These are phyloP conservation scores for Aplodontia rufa DNA, from an alignment of 2,113 vertebrate genomes.

Conservation along the genomic window DNA sequence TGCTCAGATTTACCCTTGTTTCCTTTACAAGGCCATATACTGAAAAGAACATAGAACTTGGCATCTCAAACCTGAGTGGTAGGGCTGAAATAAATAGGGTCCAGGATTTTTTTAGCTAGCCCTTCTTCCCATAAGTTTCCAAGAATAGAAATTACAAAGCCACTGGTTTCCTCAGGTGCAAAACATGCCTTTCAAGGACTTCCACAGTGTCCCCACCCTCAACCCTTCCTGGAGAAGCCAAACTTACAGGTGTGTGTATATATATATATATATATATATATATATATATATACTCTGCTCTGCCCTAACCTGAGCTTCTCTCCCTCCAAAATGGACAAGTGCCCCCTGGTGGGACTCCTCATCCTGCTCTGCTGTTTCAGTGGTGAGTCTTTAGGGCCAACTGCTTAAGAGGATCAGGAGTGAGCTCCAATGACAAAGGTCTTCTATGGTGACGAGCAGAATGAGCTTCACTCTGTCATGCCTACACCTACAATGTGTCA, in stretches of 20 bases:
- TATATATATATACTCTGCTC: too few relatives aligned
- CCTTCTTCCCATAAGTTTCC: not conserved
- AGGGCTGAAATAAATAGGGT: not conserved
- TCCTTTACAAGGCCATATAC: not conserved
- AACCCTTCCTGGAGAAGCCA: not conserved
- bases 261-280: too few relatives aligned
- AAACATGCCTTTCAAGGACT: not conserved
- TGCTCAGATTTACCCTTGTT: not conserved
- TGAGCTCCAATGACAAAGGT: not conserved
- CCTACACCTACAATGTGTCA: not conserved
- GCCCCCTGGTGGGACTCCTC: not conserved
- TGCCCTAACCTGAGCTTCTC: not conserved
- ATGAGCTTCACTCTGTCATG: not conserved
- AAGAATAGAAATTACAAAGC: not conserved
- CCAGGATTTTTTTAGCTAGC: not conserved
- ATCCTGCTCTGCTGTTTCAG: constrained; percentile 39
- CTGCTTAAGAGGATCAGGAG: not conserved
- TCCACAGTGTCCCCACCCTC: constrained; percentile 32
- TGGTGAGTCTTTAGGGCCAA: not conserved
- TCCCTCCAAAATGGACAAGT: constrained; percentile 50
- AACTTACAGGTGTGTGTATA: not conserved
- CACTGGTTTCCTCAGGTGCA: not conserved
- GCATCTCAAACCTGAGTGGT: not conserved
- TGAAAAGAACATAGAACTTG: not conserved
- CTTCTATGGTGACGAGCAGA: not conserved